Conservation (phyloP, 1,140 invertebrate genomes). For the Babylonia areolata region DNA sequence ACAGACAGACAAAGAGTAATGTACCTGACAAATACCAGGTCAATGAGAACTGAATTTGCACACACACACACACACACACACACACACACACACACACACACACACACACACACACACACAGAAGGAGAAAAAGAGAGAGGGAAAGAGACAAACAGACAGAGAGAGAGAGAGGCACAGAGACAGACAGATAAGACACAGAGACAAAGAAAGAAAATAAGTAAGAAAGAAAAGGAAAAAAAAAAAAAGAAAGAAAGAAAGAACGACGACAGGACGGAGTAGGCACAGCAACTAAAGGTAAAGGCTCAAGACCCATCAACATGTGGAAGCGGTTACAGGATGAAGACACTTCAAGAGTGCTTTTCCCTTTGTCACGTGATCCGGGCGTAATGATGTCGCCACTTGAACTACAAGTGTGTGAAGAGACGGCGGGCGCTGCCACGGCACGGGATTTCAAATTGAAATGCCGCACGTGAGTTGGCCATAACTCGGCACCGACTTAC, state of each 20-base stretch:
- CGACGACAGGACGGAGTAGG: neutral
- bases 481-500: neutral
- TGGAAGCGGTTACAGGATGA: slow-evolving; percentile 11
- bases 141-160: neutral
- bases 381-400: slow-evolving; percentile 1
- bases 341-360: neutral
- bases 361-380: slow-evolving; percentile 6
- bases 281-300: too few species aligned
- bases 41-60: too few species aligned
- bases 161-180: slow-evolving; percentile 9
- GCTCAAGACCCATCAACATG: too few species aligned
- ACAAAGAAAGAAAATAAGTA: neutral
- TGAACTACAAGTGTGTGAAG: neutral
- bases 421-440: neutral
- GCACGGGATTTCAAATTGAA: neutral
- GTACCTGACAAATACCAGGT: too few species aligned
- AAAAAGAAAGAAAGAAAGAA: slow-evolving; percentile 2
- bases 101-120: too few species aligned
- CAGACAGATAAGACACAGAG: neutral
- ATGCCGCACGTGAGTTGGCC: slow-evolving; percentile 4
- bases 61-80: too few species aligned
- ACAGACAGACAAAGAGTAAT: too few species aligned
- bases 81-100: too few species aligned
- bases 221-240: neutral
- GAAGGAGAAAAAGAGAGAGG: neutral